Evolutionary conservation across 2,888 invertebrate species (phyloP).

Genomic region (Hecatera dysodea): DNA sequence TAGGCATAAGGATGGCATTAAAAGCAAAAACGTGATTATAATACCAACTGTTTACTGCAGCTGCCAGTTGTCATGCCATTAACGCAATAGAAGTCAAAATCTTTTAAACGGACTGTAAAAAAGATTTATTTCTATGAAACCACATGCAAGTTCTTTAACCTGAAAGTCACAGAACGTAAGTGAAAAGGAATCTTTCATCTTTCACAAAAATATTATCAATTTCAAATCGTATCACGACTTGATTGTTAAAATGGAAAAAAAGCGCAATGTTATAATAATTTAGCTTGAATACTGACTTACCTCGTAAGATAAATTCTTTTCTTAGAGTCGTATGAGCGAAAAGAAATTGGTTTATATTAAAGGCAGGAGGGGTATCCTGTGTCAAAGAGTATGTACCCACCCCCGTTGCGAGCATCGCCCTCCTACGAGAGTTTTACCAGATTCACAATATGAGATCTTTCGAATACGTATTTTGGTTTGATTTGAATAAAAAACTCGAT

Average conservation of each 20-base stretch:
- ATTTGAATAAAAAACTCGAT: constrained; percentile 24
- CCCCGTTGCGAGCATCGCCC: constrained; percentile 29
- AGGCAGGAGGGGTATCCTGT: constrained; percentile 49
- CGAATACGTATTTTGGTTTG: constrained; percentile 47
- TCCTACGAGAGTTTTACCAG: constrained; percentile 34
- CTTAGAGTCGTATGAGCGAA: constrained; percentile 34
- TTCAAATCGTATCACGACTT: not conserved
- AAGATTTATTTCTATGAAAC: too few species aligned
- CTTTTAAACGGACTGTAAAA: too few species aligned
- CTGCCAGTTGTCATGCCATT: too few species aligned
- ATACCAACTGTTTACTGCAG: too few species aligned
- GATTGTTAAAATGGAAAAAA: constrained; percentile 8
- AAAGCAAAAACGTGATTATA: too few species aligned
- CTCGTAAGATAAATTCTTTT: constrained; percentile 48
- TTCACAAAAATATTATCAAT: not conserved
- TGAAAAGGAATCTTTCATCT: not conserved
- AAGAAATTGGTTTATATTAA: constrained; percentile 57
- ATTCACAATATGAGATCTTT: constrained; percentile 60
- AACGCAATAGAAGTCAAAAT: too few species aligned
- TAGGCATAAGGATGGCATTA: too few species aligned
- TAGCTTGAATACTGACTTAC: constrained; percentile 24
- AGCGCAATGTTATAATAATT: constrained; percentile 23
- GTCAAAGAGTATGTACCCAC: constrained; percentile 58
- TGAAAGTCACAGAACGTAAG: not conserved
- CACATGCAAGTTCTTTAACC: too few species aligned